Conservation (phyloP, 2,888 invertebrate genomes). For the Athalia cordata region DNA sequence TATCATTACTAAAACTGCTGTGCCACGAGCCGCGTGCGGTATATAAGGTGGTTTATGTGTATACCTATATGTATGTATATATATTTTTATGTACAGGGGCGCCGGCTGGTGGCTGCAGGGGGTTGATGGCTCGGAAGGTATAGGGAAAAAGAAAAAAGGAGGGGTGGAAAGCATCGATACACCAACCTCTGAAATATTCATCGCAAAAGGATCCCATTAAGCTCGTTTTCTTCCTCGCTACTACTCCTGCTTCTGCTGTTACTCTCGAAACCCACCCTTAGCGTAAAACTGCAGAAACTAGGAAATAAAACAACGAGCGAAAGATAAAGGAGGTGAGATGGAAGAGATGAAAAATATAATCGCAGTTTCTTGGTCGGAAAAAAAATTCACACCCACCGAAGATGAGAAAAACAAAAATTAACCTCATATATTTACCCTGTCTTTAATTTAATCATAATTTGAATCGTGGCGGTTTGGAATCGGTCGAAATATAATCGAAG, state of each 20-base stretch:
- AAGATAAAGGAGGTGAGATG: too few species aligned
- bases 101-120: neutral
- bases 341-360: too few species aligned
- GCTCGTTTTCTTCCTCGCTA: conserved; percentile 3
- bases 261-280: too few species aligned
- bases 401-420: too few species aligned
- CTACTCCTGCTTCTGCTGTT: neutral
- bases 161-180: conserved; percentile 50
- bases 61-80: neutral
- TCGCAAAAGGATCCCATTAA: conserved; percentile 46
- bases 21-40: neutral
- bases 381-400: too few species aligned
- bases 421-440: too few species aligned
- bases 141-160: conserved; percentile 49
- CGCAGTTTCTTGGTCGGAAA: too few species aligned
- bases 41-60: too few species aligned
- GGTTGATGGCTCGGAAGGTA: conserved; percentile 48
- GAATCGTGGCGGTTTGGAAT: neutral
- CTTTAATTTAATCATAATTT: too few species aligned
- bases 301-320: neutral
- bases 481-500: too few species aligned
- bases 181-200: conserved; percentile 54
- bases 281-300: neutral
- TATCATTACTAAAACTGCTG: conserved; percentile 59
- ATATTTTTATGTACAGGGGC: neutral